Evolutionary conservation across 2,888 invertebrate species (phyloP), one percentile per base, ranked within the genome.

Genomic region (Xestia ashworthii): DNA sequence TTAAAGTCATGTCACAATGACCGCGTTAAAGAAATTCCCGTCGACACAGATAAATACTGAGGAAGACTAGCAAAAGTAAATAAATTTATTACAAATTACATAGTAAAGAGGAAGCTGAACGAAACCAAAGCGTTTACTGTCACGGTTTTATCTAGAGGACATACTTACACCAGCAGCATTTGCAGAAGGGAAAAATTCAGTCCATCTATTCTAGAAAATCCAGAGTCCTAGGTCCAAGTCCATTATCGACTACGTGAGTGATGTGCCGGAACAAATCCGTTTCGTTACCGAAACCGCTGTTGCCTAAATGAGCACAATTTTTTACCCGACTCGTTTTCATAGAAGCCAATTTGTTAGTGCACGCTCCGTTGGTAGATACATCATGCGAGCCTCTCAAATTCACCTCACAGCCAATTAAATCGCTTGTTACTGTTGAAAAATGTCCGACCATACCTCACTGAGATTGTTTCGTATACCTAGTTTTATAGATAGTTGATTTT

Each of bases 351-450:
- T 89, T 90, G 88, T 92, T 89, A 86, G 83, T 77, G 83, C 81
- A 84, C 81, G 84, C 80, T 84, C 71, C 82, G 80, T 83, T 82
- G 89, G 90, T 90, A 81, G 87, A 87, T 85, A 83, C 77, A 92
- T 92, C 91, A 91, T 88, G 88, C 90, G 89, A 92, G 89, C 89
- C 90, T 92, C 94, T 95, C 95, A 92, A 93, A 94, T 94, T 93
- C 92, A 86, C 89, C 89, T 85, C 77, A 80, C 86, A 87, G 91
- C 94, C 95, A 95, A 95, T 95, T 95, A 95, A 90, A 89, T 87
- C 78, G 93, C 95, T 94, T 94, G 95, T 95, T 95, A 94, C 89
- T 74, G 88, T 88, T 95, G 95, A 95, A 93, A 95, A 94, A 95
- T 95, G 90, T 85, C 87, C 88, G 88, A 83, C 89, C 84, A 91